Conservation (phyloP, 2,113 vertebrate genomes). For the Ellobius talpinus region DNA sequence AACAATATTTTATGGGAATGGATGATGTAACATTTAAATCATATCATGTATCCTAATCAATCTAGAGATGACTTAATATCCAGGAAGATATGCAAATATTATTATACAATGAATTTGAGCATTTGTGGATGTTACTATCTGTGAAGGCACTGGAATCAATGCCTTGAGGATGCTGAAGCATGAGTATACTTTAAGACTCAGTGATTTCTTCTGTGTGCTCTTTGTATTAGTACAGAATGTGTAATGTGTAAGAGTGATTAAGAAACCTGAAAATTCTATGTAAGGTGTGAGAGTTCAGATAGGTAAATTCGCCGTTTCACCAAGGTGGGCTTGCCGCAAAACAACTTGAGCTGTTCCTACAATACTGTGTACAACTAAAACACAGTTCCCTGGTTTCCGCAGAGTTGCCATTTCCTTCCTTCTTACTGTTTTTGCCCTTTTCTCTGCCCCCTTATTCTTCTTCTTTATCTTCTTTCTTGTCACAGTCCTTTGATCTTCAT, state of each 20-base stretch:
- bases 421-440: too few relatives aligned
- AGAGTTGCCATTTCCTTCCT: not conserved
- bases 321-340: not conserved
- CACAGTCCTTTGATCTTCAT: too few relatives aligned
- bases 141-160: not conserved
- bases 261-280: not conserved
- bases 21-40: not conserved
- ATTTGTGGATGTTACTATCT: not conserved
- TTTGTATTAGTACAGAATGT: not conserved
- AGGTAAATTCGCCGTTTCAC: not conserved
- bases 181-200: not conserved
- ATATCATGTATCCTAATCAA: not conserved
- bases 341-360: not conserved
- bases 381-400: not conserved
- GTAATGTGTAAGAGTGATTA: too few relatives aligned
- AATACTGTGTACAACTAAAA: not conserved
- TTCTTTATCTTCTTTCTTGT: not conserved
- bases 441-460: not conserved
- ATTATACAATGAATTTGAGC: not conserved
- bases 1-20: not conserved
- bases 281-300: not conserved
- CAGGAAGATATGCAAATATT: not conserved
- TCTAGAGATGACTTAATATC: not conserved
- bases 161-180: not conserved
- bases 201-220: not conserved